These are phyloP conservation scores for Dastarcus helophoroides DNA, from an alignment of 2,888 invertebrate species.

Conservation along the genomic window DNA sequence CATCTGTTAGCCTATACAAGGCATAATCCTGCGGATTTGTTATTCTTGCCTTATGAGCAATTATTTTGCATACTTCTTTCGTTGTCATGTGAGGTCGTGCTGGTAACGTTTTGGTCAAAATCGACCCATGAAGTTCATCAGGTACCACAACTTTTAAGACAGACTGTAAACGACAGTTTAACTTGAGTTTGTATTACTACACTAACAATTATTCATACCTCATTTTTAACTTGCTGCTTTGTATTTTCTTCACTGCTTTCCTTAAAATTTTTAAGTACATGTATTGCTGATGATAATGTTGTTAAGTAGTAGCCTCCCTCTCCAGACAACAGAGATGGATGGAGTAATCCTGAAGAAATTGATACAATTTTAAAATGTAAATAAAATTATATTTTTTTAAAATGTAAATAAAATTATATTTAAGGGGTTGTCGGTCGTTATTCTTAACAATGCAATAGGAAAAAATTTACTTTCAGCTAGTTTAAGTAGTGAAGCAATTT, in stretches of 20 bases:
- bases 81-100: constrained; percentile 89
- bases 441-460: too few species aligned
- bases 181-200: constrained; percentile 2
- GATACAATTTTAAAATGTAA: too few species aligned
- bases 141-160: constrained; percentile 87
- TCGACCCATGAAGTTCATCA: constrained; percentile 85
- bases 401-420: too few species aligned
- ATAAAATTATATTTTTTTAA: too few species aligned
- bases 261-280: constrained; percentile 62
- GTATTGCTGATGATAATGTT: constrained; percentile 84
- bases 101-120: constrained; percentile 84
- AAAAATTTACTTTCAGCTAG: too few species aligned
- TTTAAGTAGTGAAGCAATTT: too few species aligned
- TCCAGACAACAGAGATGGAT: constrained; percentile 79
- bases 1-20: constrained; percentile 78
- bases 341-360: constrained; percentile 50
- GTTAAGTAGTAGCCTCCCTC: constrained; percentile 94
- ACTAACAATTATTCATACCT: constrained; percentile 27
- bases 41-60: constrained; percentile 89
- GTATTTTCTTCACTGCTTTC: constrained; percentile 31
- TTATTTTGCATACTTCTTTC: constrained; percentile 83
- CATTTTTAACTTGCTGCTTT: constrained; percentile 31
- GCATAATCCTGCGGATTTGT: constrained; percentile 96
- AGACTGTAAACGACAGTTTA: constrained; percentile 34
- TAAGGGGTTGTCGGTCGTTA: too few species aligned